Evolutionary conservation across 2,888 invertebrate species (phyloP), one percentile per base, ranked within the genome.

Genomic region (Eustalomyia histrio): DNA sequence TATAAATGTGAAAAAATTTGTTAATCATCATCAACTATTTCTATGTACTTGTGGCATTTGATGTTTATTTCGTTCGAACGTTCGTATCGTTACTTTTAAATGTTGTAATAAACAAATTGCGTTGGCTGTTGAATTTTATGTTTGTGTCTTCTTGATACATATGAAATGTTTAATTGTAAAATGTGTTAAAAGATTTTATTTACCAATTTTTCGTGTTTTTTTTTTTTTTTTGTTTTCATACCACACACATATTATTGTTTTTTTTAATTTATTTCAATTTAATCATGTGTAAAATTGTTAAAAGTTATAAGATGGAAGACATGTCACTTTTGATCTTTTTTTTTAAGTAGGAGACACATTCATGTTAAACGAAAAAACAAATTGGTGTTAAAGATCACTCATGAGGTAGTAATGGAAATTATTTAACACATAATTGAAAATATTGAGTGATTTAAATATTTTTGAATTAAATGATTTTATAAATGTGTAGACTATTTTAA

Each of bases 201-300:
- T 65, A 60, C 50, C 65, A 63, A 64, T 71, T 72, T 72, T 68
- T 55, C 55, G 16, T 16, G 53, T 58, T 67, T 60, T 53, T 74
- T 65, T 55, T 33, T 17, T 60, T 21, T 43, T 65, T 29, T 52
- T 53, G 18, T 50, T 29, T 24, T 24, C 18, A 67, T 78, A 63
- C 81, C 78, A 71, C 81, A 75, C 81, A 81, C 57, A 65, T 57
- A 17, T 47, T 3, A 69, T 47, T 74, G n/a, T 58, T 60, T 35
- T 18, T 57, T 64, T 50, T 60, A 61, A 69, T 81, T 74, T 75
- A 67, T 71, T 75, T 78, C 69, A 55, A 43, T 78, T 81, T 61
- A 81, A 74, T 78, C 78, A 81, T 71, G 71, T 81, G 71, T 78
- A 78, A 78, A 81, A 75, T 74, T 81, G 81, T 81, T 71, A 78